Evolutionary conservation across 1,140 invertebrate genomes (phyloP), one percentile per base, ranked within the genome.

Genomic region (Drosophila sucinea): DNA sequence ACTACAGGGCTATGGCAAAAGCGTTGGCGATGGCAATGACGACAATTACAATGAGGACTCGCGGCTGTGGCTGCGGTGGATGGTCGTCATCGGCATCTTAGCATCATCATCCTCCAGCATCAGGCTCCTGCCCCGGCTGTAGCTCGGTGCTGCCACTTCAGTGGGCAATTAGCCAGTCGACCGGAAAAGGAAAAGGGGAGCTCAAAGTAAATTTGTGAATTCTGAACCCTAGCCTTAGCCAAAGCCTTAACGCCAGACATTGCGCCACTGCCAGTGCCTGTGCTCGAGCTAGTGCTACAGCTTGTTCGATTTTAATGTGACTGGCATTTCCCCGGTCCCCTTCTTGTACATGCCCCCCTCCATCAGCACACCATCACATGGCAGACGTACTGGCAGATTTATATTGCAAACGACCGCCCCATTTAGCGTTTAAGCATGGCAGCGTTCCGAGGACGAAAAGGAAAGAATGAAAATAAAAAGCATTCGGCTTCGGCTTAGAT

Each of bases 131-230:
- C 27, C 17, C 63, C 54, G 44, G 47, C 67, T 40, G 47, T 71
- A 68, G 79, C 58, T 63, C 54, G 65, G 35, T 62, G 60, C 73
- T 81, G 74, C 71, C 85, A 90, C 85, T 89, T 89, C 85, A 89
- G 74, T 89, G 85, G 69, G 71, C 84, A 89, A 89, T 89, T 84
- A 84, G 70, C 58, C 71, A 81, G 73, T 78, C 80, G 67, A 29
- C 77, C 58, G 84, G 85, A 89, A 89, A 90, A 81, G 85, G 38
- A 89, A 89, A 81, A 81, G 79, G 84, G 84, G 77, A 89, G 77
- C 63, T 78, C 56, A 64, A 56, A 64, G 64, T 73, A 77, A 66
- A 84, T 73, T 86, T 82, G 58, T 86, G 63, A 63, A 70, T 68
- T 61, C 66, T 77, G 61, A 70, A 79, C 64, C 83, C 63, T 82